Evolutionary conservation across 2,797 vertebrate genomes (phyloP).

Genomic region (Intellagama lesueurii): DNA sequence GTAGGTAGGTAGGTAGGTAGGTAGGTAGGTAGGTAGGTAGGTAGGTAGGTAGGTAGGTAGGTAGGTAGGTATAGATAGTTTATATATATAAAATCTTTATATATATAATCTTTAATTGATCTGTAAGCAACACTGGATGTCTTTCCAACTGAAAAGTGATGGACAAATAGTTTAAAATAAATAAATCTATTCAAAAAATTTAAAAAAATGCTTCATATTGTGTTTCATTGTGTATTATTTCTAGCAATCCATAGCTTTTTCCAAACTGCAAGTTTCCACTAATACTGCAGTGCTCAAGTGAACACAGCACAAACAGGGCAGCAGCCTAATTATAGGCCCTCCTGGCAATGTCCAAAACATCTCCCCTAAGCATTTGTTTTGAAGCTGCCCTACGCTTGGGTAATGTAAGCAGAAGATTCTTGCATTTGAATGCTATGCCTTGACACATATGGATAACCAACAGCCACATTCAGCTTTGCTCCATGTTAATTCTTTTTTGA

Average conservation of each 20-base stretch:
- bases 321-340: neutral
- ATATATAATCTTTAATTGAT: neutral
- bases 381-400: neutral
- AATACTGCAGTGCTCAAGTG: neutral
- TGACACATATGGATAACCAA: constrained; percentile 1
- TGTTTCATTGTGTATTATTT: constrained; percentile 2
- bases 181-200: neutral
- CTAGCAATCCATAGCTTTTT: neutral
- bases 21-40: too few species aligned
- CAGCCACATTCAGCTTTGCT: constrained; percentile 37
- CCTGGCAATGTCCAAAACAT: neutral
- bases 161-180: neutral
- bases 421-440: neutral
- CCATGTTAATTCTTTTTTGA: constrained; percentile 13
- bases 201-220: neutral
- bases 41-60: too few species aligned
- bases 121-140: neutral
- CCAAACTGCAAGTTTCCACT: neutral
- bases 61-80: too few species aligned
- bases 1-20: too few species aligned
- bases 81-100: too few species aligned
- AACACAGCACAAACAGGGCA: neutral
- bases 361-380: constrained; percentile 19
- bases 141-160: neutral
- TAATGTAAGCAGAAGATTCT: constrained; percentile 18